Percentiles rank a stretch among this genome's conserved stretches.
Conservation (phyloP, 1,140 invertebrate species). For the Delia radicum region DNA sequence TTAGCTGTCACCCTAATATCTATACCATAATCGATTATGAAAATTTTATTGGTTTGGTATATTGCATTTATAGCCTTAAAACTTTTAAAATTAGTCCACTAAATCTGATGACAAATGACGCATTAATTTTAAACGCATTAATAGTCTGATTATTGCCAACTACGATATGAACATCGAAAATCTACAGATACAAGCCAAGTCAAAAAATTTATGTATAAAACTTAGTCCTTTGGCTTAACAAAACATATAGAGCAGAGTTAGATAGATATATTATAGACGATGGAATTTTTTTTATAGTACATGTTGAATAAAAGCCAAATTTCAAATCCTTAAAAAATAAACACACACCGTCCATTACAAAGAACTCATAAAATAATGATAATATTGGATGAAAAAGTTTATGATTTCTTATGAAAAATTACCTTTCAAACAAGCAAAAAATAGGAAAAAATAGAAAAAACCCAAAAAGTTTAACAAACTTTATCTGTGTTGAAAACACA, state of each 20-base stretch:
- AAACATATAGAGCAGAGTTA: neutral
- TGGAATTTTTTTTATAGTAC: no score
- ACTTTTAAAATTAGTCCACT: conserved; percentile 10
- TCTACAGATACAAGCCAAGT: neutral
- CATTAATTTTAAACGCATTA: conserved; percentile 19
- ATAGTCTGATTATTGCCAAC: conserved; percentile 3
- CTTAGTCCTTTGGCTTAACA: neutral
- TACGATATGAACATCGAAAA: neutral
- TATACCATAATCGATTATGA: no score
- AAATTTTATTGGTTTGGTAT: neutral
- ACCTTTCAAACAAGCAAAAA: neutral
- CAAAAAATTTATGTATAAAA: no score
- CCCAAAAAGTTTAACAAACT: neutral
- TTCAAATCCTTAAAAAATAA: neutral
- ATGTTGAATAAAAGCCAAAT: conserved; percentile 18
- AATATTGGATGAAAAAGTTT: conserved; percentile 14
- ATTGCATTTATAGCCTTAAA: neutral
- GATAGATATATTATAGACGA: neutral
- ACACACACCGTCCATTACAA: neutral
- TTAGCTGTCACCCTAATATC: no score
- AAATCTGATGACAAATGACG: conserved; percentile 16
- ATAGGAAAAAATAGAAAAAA: neutral
- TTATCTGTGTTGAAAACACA: conserved; percentile 10
- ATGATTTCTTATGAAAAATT: conserved; percentile 5
- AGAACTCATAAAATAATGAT: conserved; percentile 1